These are phyloP conservation scores for Calcarius ornatus DNA, from an alignment of 2,113 vertebrate genomes.

Conservation along the genomic window DNA sequence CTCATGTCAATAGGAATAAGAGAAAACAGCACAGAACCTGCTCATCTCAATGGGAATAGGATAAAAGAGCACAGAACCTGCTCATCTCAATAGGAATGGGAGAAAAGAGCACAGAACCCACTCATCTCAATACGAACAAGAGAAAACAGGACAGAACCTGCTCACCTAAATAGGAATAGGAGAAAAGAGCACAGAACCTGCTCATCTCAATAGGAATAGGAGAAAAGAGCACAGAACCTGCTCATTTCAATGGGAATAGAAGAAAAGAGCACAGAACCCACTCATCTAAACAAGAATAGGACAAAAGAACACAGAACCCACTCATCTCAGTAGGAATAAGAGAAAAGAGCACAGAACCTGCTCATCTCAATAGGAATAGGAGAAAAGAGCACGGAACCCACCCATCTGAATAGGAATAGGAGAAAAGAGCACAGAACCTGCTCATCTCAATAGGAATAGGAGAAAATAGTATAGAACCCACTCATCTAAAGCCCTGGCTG, in stretches of 20 bases:
- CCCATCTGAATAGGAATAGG: neutral
- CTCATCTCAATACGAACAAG: neutral
- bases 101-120: too few species aligned
- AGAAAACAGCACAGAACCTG: neutral
- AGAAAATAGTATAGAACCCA: neutral
- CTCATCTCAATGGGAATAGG: neutral
- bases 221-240: neutral
- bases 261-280: neutral
- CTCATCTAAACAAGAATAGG: neutral
- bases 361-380: neutral
- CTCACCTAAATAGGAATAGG: neutral
- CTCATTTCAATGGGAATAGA: neutral
- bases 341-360: rapidly evolving
- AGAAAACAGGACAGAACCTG: neutral
- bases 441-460: neutral
- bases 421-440: rapidly evolving
- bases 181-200: neutral
- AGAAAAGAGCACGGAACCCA: rapidly evolving
- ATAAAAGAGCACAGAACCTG: too few species aligned
- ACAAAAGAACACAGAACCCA: rapidly evolving
- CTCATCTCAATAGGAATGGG: too few species aligned
- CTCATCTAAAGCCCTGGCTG: neutral
- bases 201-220: neutral
- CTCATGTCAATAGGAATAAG: neutral
- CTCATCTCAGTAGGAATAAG: neutral